phyloP scores from a whole-genome alignment of 2,888 invertebrate genomes.

The Anodontia alba region DNA sequence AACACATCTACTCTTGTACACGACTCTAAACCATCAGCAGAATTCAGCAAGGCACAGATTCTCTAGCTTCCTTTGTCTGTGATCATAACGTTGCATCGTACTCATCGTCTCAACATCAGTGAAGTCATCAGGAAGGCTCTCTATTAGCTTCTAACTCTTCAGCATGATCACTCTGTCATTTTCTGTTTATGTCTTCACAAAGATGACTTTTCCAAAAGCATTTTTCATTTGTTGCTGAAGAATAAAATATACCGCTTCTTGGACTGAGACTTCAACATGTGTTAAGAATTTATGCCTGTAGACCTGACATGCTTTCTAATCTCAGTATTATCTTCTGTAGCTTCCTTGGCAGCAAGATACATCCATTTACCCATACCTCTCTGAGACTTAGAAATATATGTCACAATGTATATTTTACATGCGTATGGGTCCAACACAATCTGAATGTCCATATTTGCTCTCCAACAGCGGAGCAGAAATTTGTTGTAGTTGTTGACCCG shows the following conservation, averaged over 20 bases:
- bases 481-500: constrained; percentile 43
- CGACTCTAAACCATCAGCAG: not conserved
- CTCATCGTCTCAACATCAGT: constrained; percentile 40
- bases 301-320: constrained; percentile 48
- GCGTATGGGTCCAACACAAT: constrained; percentile 41
- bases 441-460: constrained; percentile 27
- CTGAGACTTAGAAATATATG: constrained; percentile 50
- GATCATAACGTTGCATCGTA: constrained; percentile 34
- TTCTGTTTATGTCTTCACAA: constrained; percentile 62
- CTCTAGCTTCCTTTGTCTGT: constrained; percentile 38
- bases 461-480: constrained; percentile 20
- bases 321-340: no score
- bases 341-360: constrained; percentile 38
- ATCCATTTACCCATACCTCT: constrained; percentile 58
- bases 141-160: not conserved
- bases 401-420: constrained; percentile 45
- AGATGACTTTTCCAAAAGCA: no score
- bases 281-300: constrained; percentile 70
- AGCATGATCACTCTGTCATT: constrained; percentile 47
- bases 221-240: constrained; percentile 59
- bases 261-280: no score
- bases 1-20: not conserved
- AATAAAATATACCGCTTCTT: constrained; percentile 65
- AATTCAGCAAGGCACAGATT: constrained; percentile 41
- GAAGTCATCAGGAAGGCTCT: constrained; percentile 44